phyloP scores from a whole-genome alignment of 2,113 vertebrate species.

The Etia nguti region DNA sequence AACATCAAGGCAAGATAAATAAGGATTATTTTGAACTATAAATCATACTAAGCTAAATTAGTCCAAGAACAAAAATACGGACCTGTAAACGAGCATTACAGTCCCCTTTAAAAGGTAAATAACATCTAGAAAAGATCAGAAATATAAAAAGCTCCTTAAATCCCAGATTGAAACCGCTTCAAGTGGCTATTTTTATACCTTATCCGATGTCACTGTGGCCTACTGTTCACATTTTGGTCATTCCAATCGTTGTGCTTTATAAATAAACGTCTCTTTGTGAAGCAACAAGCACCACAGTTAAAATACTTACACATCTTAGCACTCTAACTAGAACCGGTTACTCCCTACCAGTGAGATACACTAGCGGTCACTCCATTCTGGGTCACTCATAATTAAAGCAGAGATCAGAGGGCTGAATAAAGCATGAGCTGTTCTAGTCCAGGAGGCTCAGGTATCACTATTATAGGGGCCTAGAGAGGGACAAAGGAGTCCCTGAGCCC shows the following conservation, averaged over 20 bases:
- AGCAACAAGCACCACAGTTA: background rate
- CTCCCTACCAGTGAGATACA: background rate
- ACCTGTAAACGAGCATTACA: background rate
- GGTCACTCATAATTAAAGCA: slow-evolving; percentile 60
- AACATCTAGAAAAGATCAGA: background rate
- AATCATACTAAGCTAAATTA: background rate
- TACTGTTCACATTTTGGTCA: background rate
- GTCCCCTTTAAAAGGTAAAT: background rate
- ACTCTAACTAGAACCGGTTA: background rate
- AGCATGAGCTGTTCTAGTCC: slow-evolving; percentile 52
- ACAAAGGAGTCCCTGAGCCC: slow-evolving; percentile 56
- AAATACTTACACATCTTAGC: background rate
- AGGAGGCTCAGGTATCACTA: slow-evolving; percentile 54
- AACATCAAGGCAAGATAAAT: background rate
- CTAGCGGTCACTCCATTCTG: background rate
- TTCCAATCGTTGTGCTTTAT: background rate
- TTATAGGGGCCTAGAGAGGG: slow-evolving; percentile 4
- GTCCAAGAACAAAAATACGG: background rate
- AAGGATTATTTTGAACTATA: background rate
- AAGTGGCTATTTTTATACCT: background rate
- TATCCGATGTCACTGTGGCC: background rate
- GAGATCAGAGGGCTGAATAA: slow-evolving; percentile 67
- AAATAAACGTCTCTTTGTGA: background rate
- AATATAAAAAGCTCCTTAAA: background rate
- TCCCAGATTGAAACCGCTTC: background rate